Base-by-base conservation (phyloP, 2,888 invertebrate genomes). In the Helicoverpa assulta region DNA sequence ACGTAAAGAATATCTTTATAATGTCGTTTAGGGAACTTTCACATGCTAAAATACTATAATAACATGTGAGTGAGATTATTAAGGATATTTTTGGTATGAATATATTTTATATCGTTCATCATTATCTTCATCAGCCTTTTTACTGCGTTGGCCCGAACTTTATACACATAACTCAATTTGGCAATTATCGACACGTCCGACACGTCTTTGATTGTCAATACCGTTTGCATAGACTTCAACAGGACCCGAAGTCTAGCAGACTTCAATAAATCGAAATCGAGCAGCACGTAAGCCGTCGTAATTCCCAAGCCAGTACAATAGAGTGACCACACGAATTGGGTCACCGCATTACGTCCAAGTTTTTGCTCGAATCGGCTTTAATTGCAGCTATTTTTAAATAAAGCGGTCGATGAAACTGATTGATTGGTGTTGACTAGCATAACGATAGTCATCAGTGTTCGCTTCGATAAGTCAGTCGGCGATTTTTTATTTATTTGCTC, bases 371-470 rank as follows among this genome's bases (percentile, higher is more conserved):
- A 70, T 68, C 56, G 51, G 60, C 47, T 66, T 54, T 54, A 70
- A 68, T 64, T 56, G 56, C 47, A 55, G 57, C 60, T 74, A 76
- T 84, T 83, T 83, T 78, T 67, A 59, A 29, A 67, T 52, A 51
- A 71, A 47, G 43, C 63, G 64, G 64, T 69, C 73, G 72, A 67
- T 81, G 57, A 21, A 59, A 54, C 52, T 52, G 40, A 63, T 70
- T 76, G 73, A 78, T 76, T 74, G 72, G 53, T 59, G 65, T 63
- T 71, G 70, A 70, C 70, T 52, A 40, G 65, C 37, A 54, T 21
- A 71, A 71, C 16, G n/a, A 14, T 5, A 62, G 50, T 76, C 59
- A 64, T 70, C 69, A 50, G 73, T 54, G 37, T 65, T 54, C 53
- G 43, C 29, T 37, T 21, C 29, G 18, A 18, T 62, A 53, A 59